Conservation (phyloP, 1,140 invertebrate genomes). For the Drosophila nannoptera region DNA sequence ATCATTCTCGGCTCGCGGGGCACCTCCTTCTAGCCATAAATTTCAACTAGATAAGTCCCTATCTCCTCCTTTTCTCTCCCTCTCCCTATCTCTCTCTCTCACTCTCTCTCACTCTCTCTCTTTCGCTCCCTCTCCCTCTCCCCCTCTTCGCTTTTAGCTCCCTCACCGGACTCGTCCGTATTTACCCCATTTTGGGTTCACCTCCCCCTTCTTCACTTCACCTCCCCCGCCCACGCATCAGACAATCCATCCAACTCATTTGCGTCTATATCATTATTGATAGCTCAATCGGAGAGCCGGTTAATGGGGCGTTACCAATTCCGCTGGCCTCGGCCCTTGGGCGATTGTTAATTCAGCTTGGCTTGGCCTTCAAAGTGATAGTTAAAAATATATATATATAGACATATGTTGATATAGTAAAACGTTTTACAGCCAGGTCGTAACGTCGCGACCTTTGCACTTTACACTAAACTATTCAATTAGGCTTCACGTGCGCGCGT, state of each 20-base stretch:
- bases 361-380: neutral
- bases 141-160: neutral
- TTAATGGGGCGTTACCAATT: neutral
- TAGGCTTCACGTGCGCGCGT: neutral
- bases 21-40: too few relatives aligned
- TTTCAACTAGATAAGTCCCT: too few relatives aligned
- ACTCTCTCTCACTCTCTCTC: neutral
- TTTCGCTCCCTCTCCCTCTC: neutral
- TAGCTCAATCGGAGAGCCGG: neutral
- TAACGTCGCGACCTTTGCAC: neutral
- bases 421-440: too few relatives aligned
- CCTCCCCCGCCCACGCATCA: too few relatives aligned
- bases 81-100: neutral
- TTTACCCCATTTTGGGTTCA: too few relatives aligned
- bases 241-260: neutral
- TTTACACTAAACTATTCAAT: slow-evolving; percentile 4
- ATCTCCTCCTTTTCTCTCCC: too few relatives aligned
- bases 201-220: too few relatives aligned
- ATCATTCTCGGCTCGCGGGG: too few relatives aligned
- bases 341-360: neutral
- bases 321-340: neutral
- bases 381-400: too few relatives aligned
- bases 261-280: neutral
- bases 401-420: too few relatives aligned
- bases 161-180: too few relatives aligned